Base-by-base conservation (phyloP, 2,888 invertebrate genomes). In the Rhamnusium bicolor region DNA sequence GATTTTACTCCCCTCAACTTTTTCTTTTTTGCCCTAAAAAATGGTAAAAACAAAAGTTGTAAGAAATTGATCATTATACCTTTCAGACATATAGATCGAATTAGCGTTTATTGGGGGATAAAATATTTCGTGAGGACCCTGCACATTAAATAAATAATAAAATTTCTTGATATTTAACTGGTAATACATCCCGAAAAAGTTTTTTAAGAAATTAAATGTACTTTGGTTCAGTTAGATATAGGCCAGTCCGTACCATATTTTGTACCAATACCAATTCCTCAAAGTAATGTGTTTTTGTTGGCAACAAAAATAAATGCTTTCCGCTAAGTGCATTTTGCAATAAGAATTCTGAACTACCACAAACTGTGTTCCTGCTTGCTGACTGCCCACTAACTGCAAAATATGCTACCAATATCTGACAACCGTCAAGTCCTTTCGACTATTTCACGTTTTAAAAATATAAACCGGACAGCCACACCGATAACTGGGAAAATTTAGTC, bases 281-380 rank as follows among this genome's bases (percentile, higher is more conserved):
- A 21, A 46, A 19, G 46, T n/a, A 61, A 53, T 21, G 27, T 8
- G 16, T 14, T 63, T 63, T 49, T 63, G 47, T 24, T n/a, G 49
- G 10, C 47, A 29, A 46, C 49, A 49, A 51, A 58, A 69, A 62
- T 53, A 62, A 62, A 32, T 12, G 32, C 62, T 49, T 6, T 46
- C 60, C 27, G 21, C 53, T 69, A 69, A 69, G 69, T 69, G 69
- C 62, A 69, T 69, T 69, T 40, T 40, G 69, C 69, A 69, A 69
- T 69, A 69, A 69, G 69, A 61, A 69, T 69, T 46, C 60, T 40
- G 51, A n/a, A 49, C 47, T 58, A 68, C 58, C 8, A 68, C 49
- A 47, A 46, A 68, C 40, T 29, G 14, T 47, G 21, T 46, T 47
- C 21, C 14, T 16, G 40, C 66, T 60, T 47, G 27, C 60, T 49